Evolutionary conservation across 2,888 invertebrate species (phyloP), one percentile per base, ranked within the genome.

Genomic region (Macrosoma leucophasiata): DNA sequence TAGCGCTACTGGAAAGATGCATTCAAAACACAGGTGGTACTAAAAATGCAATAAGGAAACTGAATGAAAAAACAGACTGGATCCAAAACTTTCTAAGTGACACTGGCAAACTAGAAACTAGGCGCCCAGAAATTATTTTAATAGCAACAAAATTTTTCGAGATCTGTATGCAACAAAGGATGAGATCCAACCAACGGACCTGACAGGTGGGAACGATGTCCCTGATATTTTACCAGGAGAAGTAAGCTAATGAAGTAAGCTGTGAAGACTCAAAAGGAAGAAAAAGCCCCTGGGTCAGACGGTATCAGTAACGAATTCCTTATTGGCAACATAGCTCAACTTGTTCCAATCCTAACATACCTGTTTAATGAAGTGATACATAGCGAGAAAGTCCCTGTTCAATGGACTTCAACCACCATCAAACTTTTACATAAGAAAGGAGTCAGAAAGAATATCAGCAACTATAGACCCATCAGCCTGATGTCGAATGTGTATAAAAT

Each of bases 1-100:
- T n/a, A n/a, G n/a, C n/a, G n/a, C n/a, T n/a, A n/a, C n/a, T n/a
- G n/a, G n/a, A n/a, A n/a, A n/a, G n/a, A n/a, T n/a, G n/a, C n/a
- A n/a, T n/a, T n/a, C n/a, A n/a, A n/a, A n/a, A n/a, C n/a, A n/a
- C n/a, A n/a, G n/a, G n/a, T n/a, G n/a, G n/a, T n/a, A 19, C 19
- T 6, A n/a, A 6, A 27, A 47, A 48, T 12, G 49, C 46, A 2
- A 5, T 41, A 1, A 46, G 48, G 33, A 33, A 41, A 34, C 13
- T 45, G 24, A 38, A 32, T 6, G n/a, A 6, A 1, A 33, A 20
- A 12, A 33, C 25, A 21, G 8, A 33, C 2, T 48, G 48, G 46
- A 33, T 33, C 4, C 21, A 8, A 26, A 33, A 26, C 3, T 20
- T 33, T 9, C 19, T 20, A 14, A 30, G 27, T 18, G 38, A 26